These are phyloP conservation scores for Megathymus violae DNA, from an alignment of 1,140 invertebrate species.

Conservation along the genomic window DNA sequence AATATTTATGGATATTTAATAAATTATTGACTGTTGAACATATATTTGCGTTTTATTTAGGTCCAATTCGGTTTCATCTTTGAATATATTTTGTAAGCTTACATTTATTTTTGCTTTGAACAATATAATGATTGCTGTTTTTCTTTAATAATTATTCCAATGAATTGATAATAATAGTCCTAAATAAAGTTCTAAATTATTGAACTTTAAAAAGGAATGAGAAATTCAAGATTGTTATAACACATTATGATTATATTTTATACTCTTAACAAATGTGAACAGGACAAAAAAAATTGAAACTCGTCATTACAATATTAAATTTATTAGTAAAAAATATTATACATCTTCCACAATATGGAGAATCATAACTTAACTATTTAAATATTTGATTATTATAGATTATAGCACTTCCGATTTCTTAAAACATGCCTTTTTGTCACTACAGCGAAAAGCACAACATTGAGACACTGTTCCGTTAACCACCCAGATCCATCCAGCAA, in stretches of 20 bases:
- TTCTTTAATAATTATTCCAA: too few relatives aligned
- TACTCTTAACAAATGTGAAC: too few relatives aligned
- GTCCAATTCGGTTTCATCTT: not conserved
- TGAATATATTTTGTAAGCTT: too few relatives aligned
- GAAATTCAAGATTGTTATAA: too few relatives aligned
- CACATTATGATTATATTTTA: too few relatives aligned
- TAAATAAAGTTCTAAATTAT: too few relatives aligned
- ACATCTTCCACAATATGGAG: constrained; percentile 84
- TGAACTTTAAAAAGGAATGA: too few relatives aligned
- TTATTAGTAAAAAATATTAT: constrained; percentile 86
- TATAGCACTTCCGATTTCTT: constrained; percentile 78
- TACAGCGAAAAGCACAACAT: constrained; percentile 70
- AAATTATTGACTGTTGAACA: constrained; percentile 58
- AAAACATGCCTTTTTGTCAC: constrained; percentile 64
- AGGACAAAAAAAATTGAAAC: constrained; percentile 49
- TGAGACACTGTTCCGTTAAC: constrained; percentile 36
- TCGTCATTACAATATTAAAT: constrained; percentile 78
- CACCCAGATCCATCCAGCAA: constrained; percentile 33
- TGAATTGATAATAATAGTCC: too few relatives aligned
- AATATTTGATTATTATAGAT: constrained; percentile 84
- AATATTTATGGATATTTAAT: constrained; percentile 46
- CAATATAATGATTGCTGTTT: too few relatives aligned
- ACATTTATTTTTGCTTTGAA: too few relatives aligned
- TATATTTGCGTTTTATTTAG: constrained; percentile 4
- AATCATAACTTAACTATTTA: constrained; percentile 84